Evolutionary conservation across 2,113 vertebrate genomes (phyloP).

Genomic region (Corvus cornix): DNA sequence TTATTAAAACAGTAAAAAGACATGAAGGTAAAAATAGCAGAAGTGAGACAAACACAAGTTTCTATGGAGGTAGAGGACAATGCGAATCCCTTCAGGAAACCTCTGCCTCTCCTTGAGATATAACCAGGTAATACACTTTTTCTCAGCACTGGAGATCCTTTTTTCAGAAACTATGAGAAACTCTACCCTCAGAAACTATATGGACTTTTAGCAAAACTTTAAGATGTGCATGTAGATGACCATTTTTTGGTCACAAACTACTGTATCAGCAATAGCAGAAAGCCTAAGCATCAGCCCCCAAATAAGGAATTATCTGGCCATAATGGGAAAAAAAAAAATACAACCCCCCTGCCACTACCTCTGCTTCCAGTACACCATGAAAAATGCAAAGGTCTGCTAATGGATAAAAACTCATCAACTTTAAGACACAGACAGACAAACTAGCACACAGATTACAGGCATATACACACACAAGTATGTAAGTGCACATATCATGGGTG

Average conservation of each 20-base stretch:
- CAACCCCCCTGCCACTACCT: neutral
- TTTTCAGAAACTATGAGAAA: neutral
- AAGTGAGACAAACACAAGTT: neutral
- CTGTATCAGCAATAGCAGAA: neutral
- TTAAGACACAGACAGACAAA: neutral
- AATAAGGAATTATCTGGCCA: neutral
- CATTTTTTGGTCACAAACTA: neutral
- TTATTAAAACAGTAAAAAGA: neutral
- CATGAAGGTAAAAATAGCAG: neutral
- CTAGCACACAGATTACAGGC: neutral
- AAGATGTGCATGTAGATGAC: neutral
- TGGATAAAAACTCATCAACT: neutral
- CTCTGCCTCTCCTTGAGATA: neutral
- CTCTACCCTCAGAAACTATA: neutral
- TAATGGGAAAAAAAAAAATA: neutral
- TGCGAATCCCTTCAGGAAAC: neutral
- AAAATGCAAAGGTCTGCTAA: neutral
- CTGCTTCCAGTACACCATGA: neutral
- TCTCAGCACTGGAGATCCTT: neutral
- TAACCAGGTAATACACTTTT: neutral
- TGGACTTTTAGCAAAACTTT: neutral
- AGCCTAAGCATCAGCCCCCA: neutral
- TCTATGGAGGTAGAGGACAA: neutral
- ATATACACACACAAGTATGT: neutral
- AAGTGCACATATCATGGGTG: neutral